Evolutionary conservation across 2,888 invertebrate species (phyloP), one percentile per base, ranked within the genome.

Genomic region (Vesta saturnalis): DNA sequence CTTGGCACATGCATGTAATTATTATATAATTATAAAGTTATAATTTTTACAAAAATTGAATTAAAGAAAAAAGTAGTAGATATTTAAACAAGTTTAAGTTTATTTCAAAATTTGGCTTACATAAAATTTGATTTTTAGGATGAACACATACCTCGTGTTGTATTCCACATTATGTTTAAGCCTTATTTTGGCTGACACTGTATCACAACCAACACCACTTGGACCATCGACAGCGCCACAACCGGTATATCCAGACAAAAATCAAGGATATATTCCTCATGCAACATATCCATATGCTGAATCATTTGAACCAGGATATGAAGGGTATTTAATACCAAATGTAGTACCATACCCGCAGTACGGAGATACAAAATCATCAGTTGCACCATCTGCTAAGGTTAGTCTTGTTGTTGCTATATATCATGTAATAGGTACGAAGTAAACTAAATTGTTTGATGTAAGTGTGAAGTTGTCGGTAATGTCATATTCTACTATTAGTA

Each of bases 261-360:
- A 58, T 16, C 39, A 70, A 8, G 69, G 62, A 57, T 78, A 77
- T 66, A 70, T 77, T 18, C 76, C 78, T 5, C 77, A 76, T 58
- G 73, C 74, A 1, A 76, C 75, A 14, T 79, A 76, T 60, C 78
- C 78, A 2, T 79, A 77, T 56, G 71, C 74, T 1, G 78, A 78
- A 60, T 70, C 71, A 10, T 79, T 76, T 56, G 77, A 77, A 22
- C 73, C 74, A 68, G 52, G 64, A 12, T 85, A 85, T 63, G 85
- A 85, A 70, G 85, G 84, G 18, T 85, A 82, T 63, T 76, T 85
- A 30, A 80, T 85, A 59, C 85, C 72, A 5, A 71, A 74, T 46
- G 30, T 55, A 19, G 30, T 18, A 49, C 18, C 12, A 49, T 19
- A 39, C 10, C 10, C 57, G 15, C 58, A 39, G 21, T 67, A 67